Evolutionary conservation across 2,113 vertebrate species (phyloP).

Genomic region (Ptyas mucosa): DNA sequence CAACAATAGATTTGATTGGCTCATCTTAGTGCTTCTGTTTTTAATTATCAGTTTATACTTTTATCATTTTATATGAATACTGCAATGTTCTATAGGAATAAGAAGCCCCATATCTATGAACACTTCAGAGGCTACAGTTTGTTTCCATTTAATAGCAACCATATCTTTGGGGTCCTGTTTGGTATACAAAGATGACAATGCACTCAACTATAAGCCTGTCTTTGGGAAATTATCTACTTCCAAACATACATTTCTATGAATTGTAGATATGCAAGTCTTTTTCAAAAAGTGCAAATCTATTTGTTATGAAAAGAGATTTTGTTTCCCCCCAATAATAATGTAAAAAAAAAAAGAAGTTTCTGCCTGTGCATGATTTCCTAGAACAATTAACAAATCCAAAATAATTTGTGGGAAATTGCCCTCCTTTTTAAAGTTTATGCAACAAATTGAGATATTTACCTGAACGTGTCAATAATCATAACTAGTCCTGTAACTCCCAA

Average conservation of each 20-base stretch:
- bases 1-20: not conserved
- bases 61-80: not conserved
- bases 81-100: not conserved
- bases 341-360: not conserved
- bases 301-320: not conserved
- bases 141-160: not conserved
- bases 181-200: not conserved
- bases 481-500: not conserved
- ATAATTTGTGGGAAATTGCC: not conserved
- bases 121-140: not conserved
- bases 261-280: conserved; percentile 3
- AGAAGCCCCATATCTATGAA: not conserved
- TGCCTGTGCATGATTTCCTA: not conserved
- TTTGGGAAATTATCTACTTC: not conserved
- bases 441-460: not conserved
- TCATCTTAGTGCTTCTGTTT: not conserved
- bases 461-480: not conserved
- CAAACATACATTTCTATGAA: not conserved
- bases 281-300: not conserved
- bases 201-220: not conserved
- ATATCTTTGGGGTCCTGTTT: not conserved
- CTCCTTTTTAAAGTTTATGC: not conserved
- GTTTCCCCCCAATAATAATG: not conserved
- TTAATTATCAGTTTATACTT: not conserved
- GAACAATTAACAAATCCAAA: not conserved